Evolutionary conservation across 2,113 vertebrate species (phyloP).

Genomic region (Camelus bactrianus): DNA sequence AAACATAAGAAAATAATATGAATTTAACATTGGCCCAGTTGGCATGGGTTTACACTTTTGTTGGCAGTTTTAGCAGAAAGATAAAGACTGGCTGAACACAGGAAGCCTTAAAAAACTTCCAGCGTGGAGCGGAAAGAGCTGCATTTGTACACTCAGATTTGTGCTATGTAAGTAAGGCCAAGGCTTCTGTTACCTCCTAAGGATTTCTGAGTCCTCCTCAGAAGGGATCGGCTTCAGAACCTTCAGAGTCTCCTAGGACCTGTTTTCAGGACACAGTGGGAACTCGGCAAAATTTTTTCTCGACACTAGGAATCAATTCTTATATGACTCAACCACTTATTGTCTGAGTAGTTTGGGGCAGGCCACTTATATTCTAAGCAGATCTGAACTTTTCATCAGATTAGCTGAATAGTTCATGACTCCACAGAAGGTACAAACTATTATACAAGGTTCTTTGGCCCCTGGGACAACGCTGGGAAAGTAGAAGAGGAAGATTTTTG

Average conservation of each 20-base stretch:
- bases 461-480: background rate
- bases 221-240: background rate
- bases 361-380: background rate
- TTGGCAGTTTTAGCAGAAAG: slow-evolving; percentile 51
- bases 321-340: background rate
- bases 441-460: background rate
- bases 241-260: background rate
- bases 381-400: background rate
- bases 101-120: background rate
- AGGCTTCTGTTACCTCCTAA: background rate
- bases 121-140: background rate
- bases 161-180: background rate
- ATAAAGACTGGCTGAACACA: background rate
- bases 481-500: background rate
- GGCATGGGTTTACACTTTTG: background rate
- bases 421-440: background rate
- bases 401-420: background rate
- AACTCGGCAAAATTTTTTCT: background rate
- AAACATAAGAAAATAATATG: background rate
- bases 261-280: background rate
- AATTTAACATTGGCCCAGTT: background rate
- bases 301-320: background rate
- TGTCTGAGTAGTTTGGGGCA: background rate
- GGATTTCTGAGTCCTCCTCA: background rate
- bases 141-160: background rate